phyloP scores from a whole-genome alignment of 2,797 vertebrate species.

The Eupleurogrammus muticus region DNA sequence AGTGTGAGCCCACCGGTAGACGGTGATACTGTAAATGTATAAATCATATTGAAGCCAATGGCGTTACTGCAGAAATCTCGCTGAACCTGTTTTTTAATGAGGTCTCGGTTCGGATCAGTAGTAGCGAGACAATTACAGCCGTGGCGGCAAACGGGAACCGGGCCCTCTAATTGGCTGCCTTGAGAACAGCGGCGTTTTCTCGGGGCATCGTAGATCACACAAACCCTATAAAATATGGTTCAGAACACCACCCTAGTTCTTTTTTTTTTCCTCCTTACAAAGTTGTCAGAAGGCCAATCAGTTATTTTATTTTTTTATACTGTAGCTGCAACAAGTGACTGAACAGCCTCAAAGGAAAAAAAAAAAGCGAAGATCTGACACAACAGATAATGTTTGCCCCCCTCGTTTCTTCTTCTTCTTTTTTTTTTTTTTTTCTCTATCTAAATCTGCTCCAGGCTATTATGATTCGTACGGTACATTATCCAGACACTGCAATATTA shows the following conservation, averaged over 20 bases:
- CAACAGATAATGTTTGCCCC: slow-evolving; percentile 1
- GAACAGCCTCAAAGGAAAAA: neutral
- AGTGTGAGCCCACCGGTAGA: neutral
- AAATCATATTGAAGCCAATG: neutral
- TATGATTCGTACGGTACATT: slow-evolving; percentile 41
- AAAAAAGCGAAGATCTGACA: neutral
- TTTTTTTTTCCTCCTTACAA: neutral
- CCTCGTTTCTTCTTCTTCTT: no score
- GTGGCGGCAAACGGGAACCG: slow-evolving; percentile 11
- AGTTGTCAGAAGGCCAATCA: neutral
- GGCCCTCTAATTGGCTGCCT: slow-evolving; percentile 61
- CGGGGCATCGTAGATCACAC: slow-evolving; percentile 33
- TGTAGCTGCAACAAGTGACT: slow-evolving; percentile 1
- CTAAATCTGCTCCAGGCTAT: slow-evolving; percentile 37
- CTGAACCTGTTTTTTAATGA: slow-evolving; percentile 63
- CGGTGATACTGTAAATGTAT: neutral
- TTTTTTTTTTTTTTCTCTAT: neutral
- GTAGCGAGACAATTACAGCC: slow-evolving; percentile 53
- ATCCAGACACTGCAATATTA: slow-evolving; percentile 45
- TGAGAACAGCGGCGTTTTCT: slow-evolving; percentile 48
- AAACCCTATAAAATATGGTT: slow-evolving; percentile 28
- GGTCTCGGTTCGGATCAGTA: slow-evolving; percentile 33
- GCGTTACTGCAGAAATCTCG: slow-evolving; percentile 13
- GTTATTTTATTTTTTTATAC: neutral
- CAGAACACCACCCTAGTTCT: slow-evolving; percentile 14